These are phyloP conservation scores for Trichogramma dendrolimi DNA, from an alignment of 2,888 invertebrate species.

Conservation along the genomic window DNA sequence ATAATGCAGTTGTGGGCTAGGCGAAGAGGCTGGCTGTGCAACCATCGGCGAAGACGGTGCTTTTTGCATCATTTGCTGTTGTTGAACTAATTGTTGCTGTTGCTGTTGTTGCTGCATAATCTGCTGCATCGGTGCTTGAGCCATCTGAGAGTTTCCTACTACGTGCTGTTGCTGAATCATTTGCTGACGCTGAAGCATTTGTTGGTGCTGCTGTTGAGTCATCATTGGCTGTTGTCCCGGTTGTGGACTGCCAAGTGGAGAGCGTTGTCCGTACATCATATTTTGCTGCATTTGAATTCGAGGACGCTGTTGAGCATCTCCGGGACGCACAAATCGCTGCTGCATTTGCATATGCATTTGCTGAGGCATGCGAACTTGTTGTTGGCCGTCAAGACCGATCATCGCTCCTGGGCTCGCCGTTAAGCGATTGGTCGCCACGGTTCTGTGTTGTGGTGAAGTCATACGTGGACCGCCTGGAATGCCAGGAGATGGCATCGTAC, in stretches of 20 bases:
- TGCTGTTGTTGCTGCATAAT: conserved; percentile 43
- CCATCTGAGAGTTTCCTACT: conserved; percentile 23
- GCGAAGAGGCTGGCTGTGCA: conserved; percentile 47
- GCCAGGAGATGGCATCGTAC: conserved; percentile 54
- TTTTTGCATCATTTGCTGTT: conserved; percentile 50
- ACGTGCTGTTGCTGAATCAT: conserved; percentile 38
- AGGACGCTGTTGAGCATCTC: conserved; percentile 46
- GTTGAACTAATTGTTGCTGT: conserved; percentile 48
- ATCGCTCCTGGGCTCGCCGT: conserved; percentile 56
- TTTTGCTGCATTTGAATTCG: conserved; percentile 46
- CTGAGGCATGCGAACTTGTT: conserved; percentile 39
- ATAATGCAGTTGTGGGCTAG: conserved; percentile 51
- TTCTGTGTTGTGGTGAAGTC: conserved; percentile 59
- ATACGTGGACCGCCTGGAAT: conserved; percentile 53
- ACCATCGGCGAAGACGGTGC: conserved; percentile 52
- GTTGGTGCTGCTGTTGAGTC: conserved; percentile 46
- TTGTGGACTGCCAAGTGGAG: conserved; percentile 48
- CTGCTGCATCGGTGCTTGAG: conserved; percentile 44
- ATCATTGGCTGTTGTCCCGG: conserved; percentile 45
- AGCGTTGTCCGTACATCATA: conserved; percentile 47
- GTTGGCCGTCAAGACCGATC: conserved; percentile 34
- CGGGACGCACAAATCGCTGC: conserved; percentile 53
- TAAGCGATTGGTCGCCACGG: conserved; percentile 50
- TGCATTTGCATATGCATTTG: conserved; percentile 45
- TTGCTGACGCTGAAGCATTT: conserved; percentile 44